phyloP scores from a whole-genome alignment of 2,888 invertebrate genomes.

The Apocheima hispidaria region DNA sequence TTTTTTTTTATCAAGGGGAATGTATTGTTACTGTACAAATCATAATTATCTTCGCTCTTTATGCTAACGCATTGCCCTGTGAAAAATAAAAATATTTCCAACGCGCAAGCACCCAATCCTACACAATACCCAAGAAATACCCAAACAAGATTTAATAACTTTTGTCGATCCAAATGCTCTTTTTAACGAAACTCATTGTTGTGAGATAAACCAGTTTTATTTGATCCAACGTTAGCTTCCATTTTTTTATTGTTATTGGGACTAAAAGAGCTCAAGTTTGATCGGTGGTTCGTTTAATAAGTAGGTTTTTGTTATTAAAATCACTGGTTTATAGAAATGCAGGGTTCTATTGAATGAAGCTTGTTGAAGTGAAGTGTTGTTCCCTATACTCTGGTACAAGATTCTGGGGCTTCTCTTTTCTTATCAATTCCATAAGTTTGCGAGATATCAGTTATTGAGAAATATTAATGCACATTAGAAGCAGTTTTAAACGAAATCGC shows the following conservation, averaged over 20 bases:
- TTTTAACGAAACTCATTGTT: slow-evolving; percentile 72
- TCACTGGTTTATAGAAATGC: slow-evolving; percentile 49
- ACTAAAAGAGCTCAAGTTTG: slow-evolving; percentile 51
- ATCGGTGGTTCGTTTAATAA: slow-evolving; percentile 62
- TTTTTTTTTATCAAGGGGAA: not conserved
- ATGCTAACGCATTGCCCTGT: slow-evolving; percentile 21
- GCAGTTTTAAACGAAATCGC: too few relatives aligned
- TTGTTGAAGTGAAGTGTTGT: slow-evolving; percentile 34
- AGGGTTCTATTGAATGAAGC: slow-evolving; percentile 48
- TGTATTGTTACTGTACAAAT: not conserved
- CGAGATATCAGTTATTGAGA: not conserved
- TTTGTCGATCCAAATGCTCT: slow-evolving; percentile 76
- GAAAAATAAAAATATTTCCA: slow-evolving; percentile 40
- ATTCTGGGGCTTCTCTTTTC: not conserved
- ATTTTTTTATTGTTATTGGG: slow-evolving; percentile 23
- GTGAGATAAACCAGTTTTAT: slow-evolving; percentile 54
- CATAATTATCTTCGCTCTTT: slow-evolving; percentile 17
- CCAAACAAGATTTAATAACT: slow-evolving; percentile 80
- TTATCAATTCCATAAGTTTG: not conserved
- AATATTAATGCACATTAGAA: too few relatives aligned
- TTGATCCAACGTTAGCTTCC: slow-evolving; percentile 45
- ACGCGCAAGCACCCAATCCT: slow-evolving; percentile 59
- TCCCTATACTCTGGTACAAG: slow-evolving; percentile 15
- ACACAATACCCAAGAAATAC: slow-evolving; percentile 57
- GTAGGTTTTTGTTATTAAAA: slow-evolving; percentile 73